Evolutionary conservation across 2,797 vertebrate genomes (phyloP).

Genomic region (Cryptoblepharus egeriae): DNA sequence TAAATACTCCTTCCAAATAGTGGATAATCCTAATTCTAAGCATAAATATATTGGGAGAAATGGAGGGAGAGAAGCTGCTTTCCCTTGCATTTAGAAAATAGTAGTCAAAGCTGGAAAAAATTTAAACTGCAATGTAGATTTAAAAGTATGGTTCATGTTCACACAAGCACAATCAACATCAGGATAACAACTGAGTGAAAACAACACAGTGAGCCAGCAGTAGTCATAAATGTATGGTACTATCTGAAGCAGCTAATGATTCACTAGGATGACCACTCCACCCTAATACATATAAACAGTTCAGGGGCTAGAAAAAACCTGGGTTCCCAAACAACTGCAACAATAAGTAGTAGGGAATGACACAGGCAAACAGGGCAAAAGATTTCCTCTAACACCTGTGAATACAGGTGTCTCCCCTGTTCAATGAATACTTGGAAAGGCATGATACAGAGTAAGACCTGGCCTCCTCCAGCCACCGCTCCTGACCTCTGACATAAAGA

Average conservation of each 20-base stretch:
- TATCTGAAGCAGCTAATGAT: background rate
- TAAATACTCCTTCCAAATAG: background rate
- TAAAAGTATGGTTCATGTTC: background rate
- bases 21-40: background rate
- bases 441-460: background rate
- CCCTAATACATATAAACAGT: background rate
- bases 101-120: background rate
- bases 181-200: background rate
- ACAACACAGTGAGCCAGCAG: background rate
- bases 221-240: background rate
- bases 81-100: background rate
- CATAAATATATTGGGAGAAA: background rate
- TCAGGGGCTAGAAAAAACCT: background rate
- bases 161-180: background rate
- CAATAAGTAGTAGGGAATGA: too few relatives aligned
- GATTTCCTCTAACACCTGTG: background rate
- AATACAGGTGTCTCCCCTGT: background rate
- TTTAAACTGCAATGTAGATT: background rate
- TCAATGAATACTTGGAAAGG: too few relatives aligned
- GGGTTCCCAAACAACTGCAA: background rate
- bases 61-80: too few relatives aligned
- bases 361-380: background rate
- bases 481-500: background rate
- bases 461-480: background rate
- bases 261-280: background rate